phyloP scores from a whole-genome alignment of 2,797 vertebrate species.

The Tenualosa ilisha region DNA sequence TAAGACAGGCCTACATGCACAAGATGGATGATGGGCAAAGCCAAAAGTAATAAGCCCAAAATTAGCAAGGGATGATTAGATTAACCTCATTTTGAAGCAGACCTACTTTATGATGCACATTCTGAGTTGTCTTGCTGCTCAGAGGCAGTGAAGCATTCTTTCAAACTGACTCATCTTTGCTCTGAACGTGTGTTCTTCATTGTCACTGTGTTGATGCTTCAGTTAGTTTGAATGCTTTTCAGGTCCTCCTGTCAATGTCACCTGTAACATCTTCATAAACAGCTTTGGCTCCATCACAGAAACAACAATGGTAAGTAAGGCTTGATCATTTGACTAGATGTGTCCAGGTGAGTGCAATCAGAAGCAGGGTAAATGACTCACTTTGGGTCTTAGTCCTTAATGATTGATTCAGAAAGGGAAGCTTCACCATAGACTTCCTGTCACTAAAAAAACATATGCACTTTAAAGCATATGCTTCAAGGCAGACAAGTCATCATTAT shows the following conservation, averaged over 20 bases:
- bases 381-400: background rate
- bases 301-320: constrained; percentile 90
- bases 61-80: background rate
- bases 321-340: background rate
- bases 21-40: background rate
- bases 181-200: background rate
- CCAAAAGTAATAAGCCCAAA: background rate
- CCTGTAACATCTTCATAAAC: constrained; percentile 97
- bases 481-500: background rate
- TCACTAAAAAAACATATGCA: too few species aligned
- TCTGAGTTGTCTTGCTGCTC: background rate
- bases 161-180: background rate
- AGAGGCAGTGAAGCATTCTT: background rate
- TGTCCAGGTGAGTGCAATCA: background rate
- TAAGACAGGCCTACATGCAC: background rate
- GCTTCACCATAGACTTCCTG: too few species aligned
- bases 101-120: background rate
- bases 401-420: background rate
- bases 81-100: background rate
- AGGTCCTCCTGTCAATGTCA: constrained; percentile 94
- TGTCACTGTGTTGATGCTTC: background rate
- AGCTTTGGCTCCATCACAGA: constrained; percentile 95
- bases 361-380: background rate
- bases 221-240: background rate
- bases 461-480: background rate